Conservation (phyloP, 2,113 vertebrate species). For the Lepus timidus region DNA sequence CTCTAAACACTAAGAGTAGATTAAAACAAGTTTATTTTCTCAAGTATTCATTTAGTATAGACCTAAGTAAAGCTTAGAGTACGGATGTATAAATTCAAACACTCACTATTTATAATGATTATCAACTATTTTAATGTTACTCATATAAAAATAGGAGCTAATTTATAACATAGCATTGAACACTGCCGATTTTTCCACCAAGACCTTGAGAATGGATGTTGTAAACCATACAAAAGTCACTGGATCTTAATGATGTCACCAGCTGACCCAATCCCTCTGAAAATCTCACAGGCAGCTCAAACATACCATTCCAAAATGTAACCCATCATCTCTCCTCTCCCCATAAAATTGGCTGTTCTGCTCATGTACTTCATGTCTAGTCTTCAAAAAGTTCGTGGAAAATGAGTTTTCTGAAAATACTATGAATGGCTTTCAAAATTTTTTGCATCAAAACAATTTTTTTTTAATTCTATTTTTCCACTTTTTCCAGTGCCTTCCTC, state of each 20-base stretch:
- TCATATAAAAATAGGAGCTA: not conserved
- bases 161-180: not conserved
- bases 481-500: too few species aligned
- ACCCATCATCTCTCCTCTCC: not conserved
- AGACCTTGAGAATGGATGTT: not conserved
- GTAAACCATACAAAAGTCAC: not conserved
- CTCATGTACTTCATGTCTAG: not conserved
- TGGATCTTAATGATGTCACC: not conserved
- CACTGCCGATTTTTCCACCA: slow-evolving; percentile 1
- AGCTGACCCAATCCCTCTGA: too few species aligned
- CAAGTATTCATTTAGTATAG: not conserved
- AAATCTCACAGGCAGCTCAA: not conserved
- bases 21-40: not conserved
- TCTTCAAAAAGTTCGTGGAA: too few species aligned
- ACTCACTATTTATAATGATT: too few species aligned
- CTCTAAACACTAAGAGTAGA: not conserved
- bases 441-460: too few species aligned
- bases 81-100: not conserved
- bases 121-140: not conserved
- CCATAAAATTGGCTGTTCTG: not conserved
- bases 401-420: too few species aligned
- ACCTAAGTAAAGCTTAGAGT: not conserved
- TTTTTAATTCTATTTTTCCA: too few species aligned
- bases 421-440: too few species aligned
- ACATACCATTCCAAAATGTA: not conserved